Conservation (phyloP, 2,797 vertebrate species). For the Tapirus indicus region DNA sequence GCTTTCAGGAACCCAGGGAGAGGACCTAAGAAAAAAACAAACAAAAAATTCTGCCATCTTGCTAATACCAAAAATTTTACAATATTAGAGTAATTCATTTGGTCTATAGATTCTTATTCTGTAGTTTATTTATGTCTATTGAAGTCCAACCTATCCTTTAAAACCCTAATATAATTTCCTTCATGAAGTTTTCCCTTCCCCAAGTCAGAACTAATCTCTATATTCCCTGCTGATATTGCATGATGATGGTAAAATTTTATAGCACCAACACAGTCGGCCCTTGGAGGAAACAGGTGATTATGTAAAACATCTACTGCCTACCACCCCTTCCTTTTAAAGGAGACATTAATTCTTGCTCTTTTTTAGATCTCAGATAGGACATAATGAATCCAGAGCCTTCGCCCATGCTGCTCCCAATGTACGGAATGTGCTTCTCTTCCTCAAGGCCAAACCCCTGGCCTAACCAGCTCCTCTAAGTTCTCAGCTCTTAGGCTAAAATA, state of each 20-base stretch:
- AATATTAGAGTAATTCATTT: neutral
- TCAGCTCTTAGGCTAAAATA: neutral
- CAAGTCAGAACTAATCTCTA: neutral
- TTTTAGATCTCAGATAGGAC: neutral
- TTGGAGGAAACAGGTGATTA: neutral
- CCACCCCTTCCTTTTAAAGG: neutral
- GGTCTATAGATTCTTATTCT: neutral
- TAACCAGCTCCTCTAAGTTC: neutral
- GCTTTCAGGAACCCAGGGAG: neutral
- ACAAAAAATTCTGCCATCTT: neutral
- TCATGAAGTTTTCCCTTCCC: neutral
- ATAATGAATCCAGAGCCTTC: neutral
- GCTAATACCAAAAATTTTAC: neutral
- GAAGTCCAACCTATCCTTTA: neutral
- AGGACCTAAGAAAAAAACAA: neutral
- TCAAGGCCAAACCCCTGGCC: neutral
- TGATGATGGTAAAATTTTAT: neutral
- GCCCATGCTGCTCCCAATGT: neutral
- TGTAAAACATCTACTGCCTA: neutral
- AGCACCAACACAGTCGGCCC: neutral
- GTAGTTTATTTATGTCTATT: neutral
- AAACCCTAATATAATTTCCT: neutral
- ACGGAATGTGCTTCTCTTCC: neutral
- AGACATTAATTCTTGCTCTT: neutral
- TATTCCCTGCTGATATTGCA: neutral